These are phyloP conservation scores for Cerastis rubricosa DNA, from an alignment of 2,888 invertebrate genomes.

Conservation along the genomic window DNA sequence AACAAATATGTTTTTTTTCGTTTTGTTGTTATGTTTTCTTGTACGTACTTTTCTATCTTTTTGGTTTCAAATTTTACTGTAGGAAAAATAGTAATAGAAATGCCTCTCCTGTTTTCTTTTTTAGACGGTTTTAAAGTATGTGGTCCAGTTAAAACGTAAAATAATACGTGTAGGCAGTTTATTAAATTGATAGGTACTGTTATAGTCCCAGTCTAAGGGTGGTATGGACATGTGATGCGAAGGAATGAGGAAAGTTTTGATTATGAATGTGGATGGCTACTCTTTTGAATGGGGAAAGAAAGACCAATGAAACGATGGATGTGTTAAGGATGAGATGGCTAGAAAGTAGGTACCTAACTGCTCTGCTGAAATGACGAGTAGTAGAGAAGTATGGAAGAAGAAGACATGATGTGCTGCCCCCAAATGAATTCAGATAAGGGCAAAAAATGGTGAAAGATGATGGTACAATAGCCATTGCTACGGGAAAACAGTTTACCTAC, in stretches of 20 bases:
- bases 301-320: not conserved
- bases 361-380: not conserved
- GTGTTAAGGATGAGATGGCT: not conserved
- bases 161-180: not conserved
- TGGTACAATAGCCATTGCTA: not conserved
- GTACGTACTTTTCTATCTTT: not conserved
- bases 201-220: not conserved
- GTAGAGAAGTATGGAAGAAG: not conserved
- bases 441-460: too few species aligned
- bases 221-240: not conserved
- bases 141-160: not conserved
- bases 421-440: not conserved
- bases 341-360: not conserved
- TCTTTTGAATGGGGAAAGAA: not conserved
- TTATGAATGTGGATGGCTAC: not conserved
- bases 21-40: conserved; percentile 15
- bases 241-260: not conserved
- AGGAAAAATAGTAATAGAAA: not conserved
- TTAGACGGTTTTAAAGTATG: not conserved
- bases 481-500: not conserved
- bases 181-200: not conserved
- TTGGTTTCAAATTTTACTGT: not conserved
- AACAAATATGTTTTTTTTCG: conserved; percentile 29
- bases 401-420: not conserved
- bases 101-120: not conserved